Conservation (phyloP, 2,888 invertebrate genomes). For the Carpatolechia fugitivella region DNA sequence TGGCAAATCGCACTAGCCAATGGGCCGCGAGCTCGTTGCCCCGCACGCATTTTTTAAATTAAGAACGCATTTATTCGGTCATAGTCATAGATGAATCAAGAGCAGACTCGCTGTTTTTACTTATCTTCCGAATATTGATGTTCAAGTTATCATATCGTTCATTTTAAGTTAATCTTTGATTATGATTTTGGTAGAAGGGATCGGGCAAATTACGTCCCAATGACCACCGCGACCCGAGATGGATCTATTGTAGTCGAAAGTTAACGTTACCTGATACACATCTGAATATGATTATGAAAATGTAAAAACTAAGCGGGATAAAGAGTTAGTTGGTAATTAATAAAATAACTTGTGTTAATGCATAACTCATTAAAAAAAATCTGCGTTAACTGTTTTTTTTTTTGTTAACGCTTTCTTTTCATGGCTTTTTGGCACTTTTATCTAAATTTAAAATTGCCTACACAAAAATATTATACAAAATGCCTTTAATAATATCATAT, state of each 20-base stretch:
- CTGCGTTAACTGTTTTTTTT: background rate
- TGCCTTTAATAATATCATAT: too few species aligned
- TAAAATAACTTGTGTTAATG: background rate
- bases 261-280: background rate
- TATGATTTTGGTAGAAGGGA: too few species aligned
- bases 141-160: too few species aligned
- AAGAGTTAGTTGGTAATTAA: background rate
- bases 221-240: too few species aligned
- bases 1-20: conserved; percentile 17
- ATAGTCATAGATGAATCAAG: background rate
- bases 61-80: conserved; percentile 19
- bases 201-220: too few species aligned
- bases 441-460: too few species aligned
- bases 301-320: background rate
- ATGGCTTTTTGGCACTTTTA: too few species aligned
- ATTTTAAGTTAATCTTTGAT: too few species aligned
- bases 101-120: too few species aligned
- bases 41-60: conserved; percentile 18
- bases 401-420: too few species aligned
- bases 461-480: too few species aligned
- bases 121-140: too few species aligned
- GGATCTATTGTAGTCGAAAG: background rate
- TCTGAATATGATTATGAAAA: background rate
- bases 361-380: background rate
- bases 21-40: conserved; percentile 16